Evolutionary conservation across 2,888 invertebrate genomes (phyloP), one percentile per base, ranked within the genome.

Genomic region (Punctoribates punctum): DNA sequence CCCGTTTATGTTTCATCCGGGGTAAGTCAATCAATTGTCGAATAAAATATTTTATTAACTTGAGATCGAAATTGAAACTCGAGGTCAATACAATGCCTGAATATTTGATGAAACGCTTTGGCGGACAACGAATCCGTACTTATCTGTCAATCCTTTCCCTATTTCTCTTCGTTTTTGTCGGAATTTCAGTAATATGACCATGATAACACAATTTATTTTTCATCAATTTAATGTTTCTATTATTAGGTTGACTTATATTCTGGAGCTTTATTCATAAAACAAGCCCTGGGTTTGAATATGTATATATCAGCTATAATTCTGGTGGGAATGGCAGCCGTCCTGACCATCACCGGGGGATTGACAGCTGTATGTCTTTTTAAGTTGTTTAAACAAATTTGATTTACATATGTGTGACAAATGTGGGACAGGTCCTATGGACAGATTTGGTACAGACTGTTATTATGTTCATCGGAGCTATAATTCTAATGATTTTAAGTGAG

Each of bases 71-170:
- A 3, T n/a, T 48, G 2, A 29, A 38, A 15, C 13, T 20, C 75
- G 79, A 86, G 82, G 85, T 86, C n/a, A 86, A 83, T 81, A 87
- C 87, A 0, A 84, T 87, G 86, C 87, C 87, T 0, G 87, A 87
- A 81, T 87, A 87, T 80, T 80, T 87, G 48, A 81, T 83, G 78
- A 84, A 84, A 77, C 80, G 87, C 20, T 87, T 86, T 80, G 87
- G 87, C 11, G 87, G 87, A 17, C 84, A 86, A 79, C 81, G 87
- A 73, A 87, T 87, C 75, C 82, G 86, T 23, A 82, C 87, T 17
- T 87, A 87, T 80, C 82, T 87, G 60, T 85, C 87, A 6, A 83
- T 85, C n/a, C 81, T 87, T 2, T 85, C 87, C 15, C 82, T 87
- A 1, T 81, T 87, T 1, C 82, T 87, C n/a, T 87, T 85, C 79